Evolutionary conservation across 1,140 invertebrate genomes (phyloP).

Genomic region (Diplogasteroides magnus): DNA sequence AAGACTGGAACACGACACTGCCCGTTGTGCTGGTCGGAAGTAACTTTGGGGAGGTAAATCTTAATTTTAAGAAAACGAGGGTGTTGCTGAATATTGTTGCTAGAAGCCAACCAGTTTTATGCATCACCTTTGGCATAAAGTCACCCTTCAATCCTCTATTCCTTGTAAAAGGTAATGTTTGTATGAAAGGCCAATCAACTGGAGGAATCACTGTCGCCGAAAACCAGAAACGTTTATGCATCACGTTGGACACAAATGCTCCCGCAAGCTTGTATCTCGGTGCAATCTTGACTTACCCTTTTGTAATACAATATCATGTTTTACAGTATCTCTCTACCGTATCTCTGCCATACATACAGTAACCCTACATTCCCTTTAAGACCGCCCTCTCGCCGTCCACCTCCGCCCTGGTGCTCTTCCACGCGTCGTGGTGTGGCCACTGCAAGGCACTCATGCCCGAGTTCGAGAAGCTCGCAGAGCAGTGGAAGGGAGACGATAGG

Average conservation of each 20-base stretch:
- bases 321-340: background rate
- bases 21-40: background rate
- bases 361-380: background rate
- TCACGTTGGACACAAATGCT: too few species aligned
- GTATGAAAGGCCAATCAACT: too few species aligned
- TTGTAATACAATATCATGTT: background rate
- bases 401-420: constrained; percentile 6
- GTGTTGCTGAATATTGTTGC: background rate
- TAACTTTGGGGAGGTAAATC: constrained; percentile 13
- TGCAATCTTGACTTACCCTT: background rate
- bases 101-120: background rate
- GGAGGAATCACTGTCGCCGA: too few species aligned
- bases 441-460: constrained; percentile 9
- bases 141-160: too few species aligned
- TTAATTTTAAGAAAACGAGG: background rate
- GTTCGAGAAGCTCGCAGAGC: constrained; percentile 4
- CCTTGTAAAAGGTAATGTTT: background rate
- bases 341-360: background rate
- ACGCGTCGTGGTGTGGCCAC: constrained; percentile 14
- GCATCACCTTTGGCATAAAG: too few species aligned
- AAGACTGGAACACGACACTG: constrained; percentile 9
- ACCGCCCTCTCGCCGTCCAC: background rate
- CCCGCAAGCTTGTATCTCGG: too few species aligned
- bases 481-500: background rate
- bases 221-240: too few species aligned